Base-by-base conservation (phyloP, 2,797 vertebrate genomes). In the Crenuchus spilurus region DNA sequence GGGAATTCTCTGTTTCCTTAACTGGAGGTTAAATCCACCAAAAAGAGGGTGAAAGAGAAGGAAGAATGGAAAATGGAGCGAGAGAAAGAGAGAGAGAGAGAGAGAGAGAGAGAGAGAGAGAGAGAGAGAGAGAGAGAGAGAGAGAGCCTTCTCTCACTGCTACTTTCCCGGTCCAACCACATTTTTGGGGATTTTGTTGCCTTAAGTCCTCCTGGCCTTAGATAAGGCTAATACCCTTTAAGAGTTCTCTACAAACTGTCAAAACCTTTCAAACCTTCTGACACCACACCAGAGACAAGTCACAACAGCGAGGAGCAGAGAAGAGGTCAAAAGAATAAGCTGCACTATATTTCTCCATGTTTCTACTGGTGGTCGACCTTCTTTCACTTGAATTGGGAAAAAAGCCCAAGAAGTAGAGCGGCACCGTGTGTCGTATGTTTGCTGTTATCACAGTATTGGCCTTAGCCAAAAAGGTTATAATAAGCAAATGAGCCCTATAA, bases 161-260 rank as follows among this genome's bases (percentile, higher is more conserved):
- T 65, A 39, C 58, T 49, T 61, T 65, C 44, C n/a, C 11, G 30
- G 49, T 55, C 26, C 41, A 69, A 3, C 37, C 58, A 42, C 54
- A 57, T 63, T 70, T 79, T 75, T 55, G 42, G 58, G 55, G 65
- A 75, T 73, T 72, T 52, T 60, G 33, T 74, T 76, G 66, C 71
- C 71, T 72, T 39, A 65, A 51, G 42, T 72, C 37, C 55, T 39
- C 37, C 70, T 54, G 44, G 60, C 10, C 30, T 55, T 9, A 76
- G 64, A 75, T 75, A 67, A 52, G 49, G 22, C 41, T 74, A 74
- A 76, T 65, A 70, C 48, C 49, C 64, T 68, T 62, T 54, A 75
- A 72, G 69, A 81, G 69, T 57, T 79, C 72, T 39, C 61, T 57
- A 30, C 48, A 51, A 76, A 46, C 66, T 72, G 66, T 79, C 66